Base-by-base conservation (phyloP, 1,140 invertebrate genomes). In the Penaeus japonicus region DNA sequence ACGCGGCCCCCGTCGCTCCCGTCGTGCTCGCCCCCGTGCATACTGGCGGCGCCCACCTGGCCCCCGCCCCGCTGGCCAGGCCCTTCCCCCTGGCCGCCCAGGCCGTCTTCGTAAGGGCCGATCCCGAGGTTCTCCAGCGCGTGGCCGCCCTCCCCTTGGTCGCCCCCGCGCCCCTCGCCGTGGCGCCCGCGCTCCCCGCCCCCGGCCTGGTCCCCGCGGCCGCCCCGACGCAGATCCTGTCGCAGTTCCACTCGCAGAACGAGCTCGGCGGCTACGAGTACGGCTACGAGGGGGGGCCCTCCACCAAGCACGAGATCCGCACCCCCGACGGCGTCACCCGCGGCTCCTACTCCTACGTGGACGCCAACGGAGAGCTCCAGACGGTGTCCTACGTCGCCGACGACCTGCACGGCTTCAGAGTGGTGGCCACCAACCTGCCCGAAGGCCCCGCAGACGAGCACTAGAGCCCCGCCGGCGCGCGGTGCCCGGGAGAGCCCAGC, bases 281-380 rank as follows among this genome's bases (percentile, higher is more conserved):
- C 59, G 91, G 91, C 54, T 90, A 91, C 90, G 92, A 93, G 7
- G 95, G 95, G 80, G 95, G 95, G 82, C 93, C 94, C 57, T 95
- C 95, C 89, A 92, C 94, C 80, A 95, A 96, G 92, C 93, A 93
- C 53, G 95, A 96, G 92, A 92, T 94, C 3, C 94, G 94, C 87
- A 93, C 94, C 12, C 92, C 94, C 78, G 95, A 95, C 91, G 95
- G 95, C 7, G 93, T 94, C 47, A 95, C 95, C 15, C 94, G 94
- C 47, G 95, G 95, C 59, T 94, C 94, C 62, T 96, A 96, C 91
- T 86, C 62, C 54, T 96, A 96, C 91, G 93, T 96, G 30, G 95
- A 96, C 91, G 94, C 94, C 17, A 94, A 95, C 91, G 95, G 95
- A 2, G 92, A 95, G 39, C 91, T 95, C 7, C 95, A 96, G 91